Evolutionary conservation across 2,888 invertebrate genomes (phyloP).

Genomic region (Lucinisca nassula): DNA sequence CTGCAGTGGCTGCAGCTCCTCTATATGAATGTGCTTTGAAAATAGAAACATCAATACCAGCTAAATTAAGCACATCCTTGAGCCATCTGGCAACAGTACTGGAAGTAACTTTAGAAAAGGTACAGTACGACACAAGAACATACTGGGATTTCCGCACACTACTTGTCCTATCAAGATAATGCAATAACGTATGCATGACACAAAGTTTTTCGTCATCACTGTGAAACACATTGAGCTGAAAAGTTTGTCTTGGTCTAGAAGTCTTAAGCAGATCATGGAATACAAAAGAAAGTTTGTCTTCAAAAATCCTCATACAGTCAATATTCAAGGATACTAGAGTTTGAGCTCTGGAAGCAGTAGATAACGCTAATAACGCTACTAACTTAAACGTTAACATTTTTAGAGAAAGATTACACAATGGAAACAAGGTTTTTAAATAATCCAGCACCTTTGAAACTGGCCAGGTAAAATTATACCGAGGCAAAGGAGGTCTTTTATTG

Average conservation of each 20-base stretch:
- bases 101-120: conserved; percentile 15
- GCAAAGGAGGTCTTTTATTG: conserved; percentile 13
- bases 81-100: conserved; percentile 38
- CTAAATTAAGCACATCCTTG: not conserved
- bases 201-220: conserved; percentile 9
- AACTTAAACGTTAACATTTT: conserved; percentile 39
- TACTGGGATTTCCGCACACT: conserved; percentile 21
- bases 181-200: not conserved
- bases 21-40: conserved; percentile 38
- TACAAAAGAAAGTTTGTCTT: not conserved
- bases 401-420: not conserved
- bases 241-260: not conserved
- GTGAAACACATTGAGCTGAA: not conserved
- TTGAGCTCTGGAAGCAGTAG: conserved; percentile 29
- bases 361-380: conserved; percentile 21
- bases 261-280: not conserved
- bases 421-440: not conserved
- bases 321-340: conserved; percentile 17
- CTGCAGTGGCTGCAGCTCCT: conserved; percentile 31
- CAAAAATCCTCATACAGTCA: conserved; percentile 2
- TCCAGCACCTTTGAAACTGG: conserved; percentile 38
- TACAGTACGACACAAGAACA: not conserved
- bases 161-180: conserved; percentile 3
- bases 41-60: conserved; percentile 8
- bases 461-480: conserved; percentile 33